Evolutionary conservation across 1,140 invertebrate genomes (phyloP), one percentile per base, ranked within the genome.

Genomic region (Aphaenogaster floridana): DNA sequence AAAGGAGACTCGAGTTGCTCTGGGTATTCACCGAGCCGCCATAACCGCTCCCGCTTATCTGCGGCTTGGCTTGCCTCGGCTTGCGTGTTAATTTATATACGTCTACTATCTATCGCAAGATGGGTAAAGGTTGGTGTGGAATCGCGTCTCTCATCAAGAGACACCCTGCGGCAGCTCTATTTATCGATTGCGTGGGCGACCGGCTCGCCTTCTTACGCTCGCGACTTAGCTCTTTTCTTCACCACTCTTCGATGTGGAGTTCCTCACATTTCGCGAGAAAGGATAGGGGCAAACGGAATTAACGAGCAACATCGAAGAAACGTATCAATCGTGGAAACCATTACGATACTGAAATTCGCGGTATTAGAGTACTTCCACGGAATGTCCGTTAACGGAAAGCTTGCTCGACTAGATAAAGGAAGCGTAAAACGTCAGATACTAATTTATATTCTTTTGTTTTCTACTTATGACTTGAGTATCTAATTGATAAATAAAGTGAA

Each of bases 41-140:
- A 85, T 88, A 88, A 90, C 63, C 21, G 48, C 52, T 66, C 45
- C 71, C 59, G 69, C 80, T 84, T 90, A 90, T 90, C 88, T 87
- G 3, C 6, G 45, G 21, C 50, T 42, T 52, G 2, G 39, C 64
- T 54, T 39, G 45, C 54, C 34, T 34, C 52, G 21, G 11, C 50
- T 28, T 28, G 15, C 71, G 39, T 42, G 71, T 90, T 86, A 90
- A 91, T 91, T 90, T 91, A 91, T 90, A 78, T 63, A 52, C 59
- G 54, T 74, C 77, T 86, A 86, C 64, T 90, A 86, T 88, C 87
- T 88, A 52, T 76, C 72, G 87, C 83, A 9, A 69, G 90, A 91
- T 90, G 90, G 90, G 45, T 57, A 76, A 68, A 59, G 13, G 57
- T 78, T 79, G 28, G 42, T 77, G 39, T 64, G 77, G 80, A 88